Conservation (phyloP, 2,888 invertebrate genomes). For the Deroplatys truncata region DNA sequence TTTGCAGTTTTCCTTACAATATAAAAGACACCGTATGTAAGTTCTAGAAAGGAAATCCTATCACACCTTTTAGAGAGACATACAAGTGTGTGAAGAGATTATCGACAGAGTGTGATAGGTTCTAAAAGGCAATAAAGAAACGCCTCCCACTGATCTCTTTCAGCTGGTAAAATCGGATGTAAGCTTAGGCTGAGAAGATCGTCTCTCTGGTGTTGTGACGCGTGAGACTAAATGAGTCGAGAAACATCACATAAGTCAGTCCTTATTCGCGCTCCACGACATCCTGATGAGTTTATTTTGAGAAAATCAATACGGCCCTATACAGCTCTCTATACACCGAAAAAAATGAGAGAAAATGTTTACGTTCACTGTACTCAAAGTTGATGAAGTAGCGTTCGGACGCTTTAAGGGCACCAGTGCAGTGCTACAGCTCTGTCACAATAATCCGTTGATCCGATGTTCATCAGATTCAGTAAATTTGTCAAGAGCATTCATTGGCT, state of each 20-base stretch:
- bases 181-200: not conserved
- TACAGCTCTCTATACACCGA: not conserved
- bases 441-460: too few relatives aligned
- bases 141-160: not conserved
- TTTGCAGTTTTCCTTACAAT: too few relatives aligned
- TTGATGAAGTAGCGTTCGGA: not conserved
- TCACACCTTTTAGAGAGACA: too few relatives aligned
- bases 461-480: too few relatives aligned
- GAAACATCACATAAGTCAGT: not conserved
- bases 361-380: not conserved
- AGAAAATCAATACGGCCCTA: not conserved
- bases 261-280: not conserved
- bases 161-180: not conserved
- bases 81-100: too few relatives aligned
- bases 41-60: too few relatives aligned
- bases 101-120: not conserved
- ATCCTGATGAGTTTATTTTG: not conserved
- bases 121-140: not conserved
- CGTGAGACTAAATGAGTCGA: not conserved
- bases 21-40: too few relatives aligned
- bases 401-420: too few relatives aligned
- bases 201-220: not conserved
- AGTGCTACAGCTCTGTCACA: too few relatives aligned
- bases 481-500: too few relatives aligned
- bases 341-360: not conserved